Percentiles rank a stretch among this genome's conserved stretches.
These are phyloP conservation scores for Oligia latruncula DNA, from an alignment of 2,888 invertebrate species.

Conservation along the genomic window DNA sequence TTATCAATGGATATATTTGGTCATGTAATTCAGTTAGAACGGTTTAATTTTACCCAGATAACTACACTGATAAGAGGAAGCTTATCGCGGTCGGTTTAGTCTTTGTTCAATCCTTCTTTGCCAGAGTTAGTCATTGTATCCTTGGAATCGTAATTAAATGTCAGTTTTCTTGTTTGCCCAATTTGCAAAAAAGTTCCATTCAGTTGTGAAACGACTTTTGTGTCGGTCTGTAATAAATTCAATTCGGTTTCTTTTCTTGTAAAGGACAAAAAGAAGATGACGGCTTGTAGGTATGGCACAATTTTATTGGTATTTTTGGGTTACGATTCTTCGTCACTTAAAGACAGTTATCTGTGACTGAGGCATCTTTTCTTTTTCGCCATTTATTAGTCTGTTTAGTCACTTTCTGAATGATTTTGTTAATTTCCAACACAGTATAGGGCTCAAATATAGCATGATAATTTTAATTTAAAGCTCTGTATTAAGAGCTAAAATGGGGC, in stretches of 20 bases:
- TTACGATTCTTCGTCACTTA: constrained; percentile 19
- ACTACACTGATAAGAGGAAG: constrained; percentile 73
- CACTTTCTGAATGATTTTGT: not conserved
- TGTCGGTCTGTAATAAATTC: constrained; percentile 47
- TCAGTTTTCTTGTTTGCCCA: constrained; percentile 60
- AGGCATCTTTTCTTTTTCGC: not conserved
- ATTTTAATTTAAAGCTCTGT: constrained; percentile 38
- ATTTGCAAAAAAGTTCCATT: constrained; percentile 58
- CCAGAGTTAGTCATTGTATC: constrained; percentile 57
- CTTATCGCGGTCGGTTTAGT: constrained; percentile 72
- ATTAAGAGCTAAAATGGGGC: constrained; percentile 53
- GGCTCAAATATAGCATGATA: constrained; percentile 7
- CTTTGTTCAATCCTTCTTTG: constrained; percentile 64
- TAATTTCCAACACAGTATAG: not conserved
- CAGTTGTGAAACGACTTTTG: constrained; percentile 49
- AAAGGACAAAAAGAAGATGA: constrained; percentile 30
- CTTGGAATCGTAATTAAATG: constrained; percentile 62
- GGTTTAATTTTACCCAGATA: constrained; percentile 84
- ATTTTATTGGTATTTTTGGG: constrained; percentile 17
- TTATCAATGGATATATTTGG: constrained; percentile 81
- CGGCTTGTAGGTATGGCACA: constrained; percentile 13
- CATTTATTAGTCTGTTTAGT: not conserved
- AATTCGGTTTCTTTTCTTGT: constrained; percentile 42
- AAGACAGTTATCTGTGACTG: not conserved
- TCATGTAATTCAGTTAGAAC: constrained; percentile 79